Conservation (phyloP, 2,888 invertebrate genomes). For the Linnaemya vulpina region DNA sequence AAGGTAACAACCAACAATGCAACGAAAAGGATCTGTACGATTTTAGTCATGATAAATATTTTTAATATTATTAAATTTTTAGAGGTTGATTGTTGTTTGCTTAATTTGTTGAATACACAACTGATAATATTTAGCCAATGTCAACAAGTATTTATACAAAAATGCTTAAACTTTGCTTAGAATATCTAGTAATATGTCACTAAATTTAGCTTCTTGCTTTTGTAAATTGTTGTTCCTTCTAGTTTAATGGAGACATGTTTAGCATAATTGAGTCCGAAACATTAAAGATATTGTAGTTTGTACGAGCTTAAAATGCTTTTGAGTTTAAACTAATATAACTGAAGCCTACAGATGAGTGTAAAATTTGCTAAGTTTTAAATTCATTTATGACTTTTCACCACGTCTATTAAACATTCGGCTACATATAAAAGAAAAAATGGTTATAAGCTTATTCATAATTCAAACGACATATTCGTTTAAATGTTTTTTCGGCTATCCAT, state of each 20-base stretch:
- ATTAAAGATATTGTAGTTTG: neutral
- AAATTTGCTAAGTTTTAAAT: slow-evolving; percentile 5
- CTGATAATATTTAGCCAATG: slow-evolving; percentile 48
- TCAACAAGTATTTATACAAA: slow-evolving; percentile 61
- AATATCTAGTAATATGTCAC: slow-evolving; percentile 45
- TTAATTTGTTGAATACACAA: slow-evolving; percentile 59
- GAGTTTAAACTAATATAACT: neutral
- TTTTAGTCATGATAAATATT: slow-evolving; percentile 76
- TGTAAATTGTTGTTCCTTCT: slow-evolving; percentile 49
- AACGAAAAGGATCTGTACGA: slow-evolving; percentile 75
- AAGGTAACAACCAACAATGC: slow-evolving; percentile 69
- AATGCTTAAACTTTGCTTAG: slow-evolving; percentile 30
- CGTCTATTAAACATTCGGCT: slow-evolving; percentile 48
- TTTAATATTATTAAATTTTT: neutral
- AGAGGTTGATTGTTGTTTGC: slow-evolving; percentile 34
- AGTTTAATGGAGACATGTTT: slow-evolving; percentile 58
- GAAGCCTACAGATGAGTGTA: slow-evolving; percentile 46
- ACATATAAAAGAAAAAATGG: slow-evolving; percentile 20
- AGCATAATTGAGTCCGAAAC: slow-evolving; percentile 53
- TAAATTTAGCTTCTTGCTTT: slow-evolving; percentile 30
- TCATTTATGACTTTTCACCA: slow-evolving; percentile 40
- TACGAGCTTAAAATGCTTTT: neutral
- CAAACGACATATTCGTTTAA: slow-evolving; percentile 48
- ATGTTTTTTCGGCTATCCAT: slow-evolving; percentile 36
- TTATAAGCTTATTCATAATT: slow-evolving; percentile 62